These are phyloP conservation scores for Eptatretus atami DNA, from an alignment of 2,797 vertebrate genomes.

Conservation along the genomic window DNA sequence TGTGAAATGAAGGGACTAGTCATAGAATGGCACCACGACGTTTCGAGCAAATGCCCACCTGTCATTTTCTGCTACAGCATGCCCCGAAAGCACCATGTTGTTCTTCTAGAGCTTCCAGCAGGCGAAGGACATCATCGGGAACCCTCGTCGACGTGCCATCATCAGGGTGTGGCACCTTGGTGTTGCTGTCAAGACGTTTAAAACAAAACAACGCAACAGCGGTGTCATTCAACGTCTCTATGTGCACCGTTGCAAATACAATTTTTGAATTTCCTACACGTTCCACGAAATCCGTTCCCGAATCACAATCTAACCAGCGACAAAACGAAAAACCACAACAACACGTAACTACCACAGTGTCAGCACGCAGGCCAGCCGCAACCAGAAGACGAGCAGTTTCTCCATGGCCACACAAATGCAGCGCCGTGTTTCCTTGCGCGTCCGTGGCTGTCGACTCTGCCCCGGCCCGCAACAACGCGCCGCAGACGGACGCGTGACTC, in stretches of 20 bases:
- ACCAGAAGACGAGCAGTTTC: constrained; percentile 96
- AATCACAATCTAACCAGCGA: too few relatives aligned
- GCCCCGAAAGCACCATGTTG: constrained; percentile 62
- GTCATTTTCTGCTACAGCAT: constrained; percentile 90
- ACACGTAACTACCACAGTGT: constrained; percentile 46
- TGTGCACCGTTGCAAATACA: too few relatives aligned
- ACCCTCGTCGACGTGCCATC: constrained; percentile 61
- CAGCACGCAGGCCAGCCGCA: constrained; percentile 82
- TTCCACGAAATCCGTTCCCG: too few relatives aligned
- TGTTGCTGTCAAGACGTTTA: constrained; percentile 28
- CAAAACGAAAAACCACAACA: too few relatives aligned
- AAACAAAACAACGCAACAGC: background rate
- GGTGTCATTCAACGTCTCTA: too few relatives aligned
- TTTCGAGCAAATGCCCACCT: constrained; percentile 19
- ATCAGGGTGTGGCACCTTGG: constrained; percentile 90
- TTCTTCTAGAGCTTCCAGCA: constrained; percentile 84
- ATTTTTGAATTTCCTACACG: too few relatives aligned
- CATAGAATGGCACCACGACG: too few relatives aligned
- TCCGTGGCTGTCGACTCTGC: constrained; percentile 71
- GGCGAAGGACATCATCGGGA: constrained; percentile 84
- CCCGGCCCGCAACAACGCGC: constrained; percentile 78
- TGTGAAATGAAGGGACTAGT: too few relatives aligned
- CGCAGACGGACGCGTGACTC: constrained; percentile 79
- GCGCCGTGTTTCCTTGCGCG: constrained; percentile 79
- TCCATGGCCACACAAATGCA: constrained; percentile 75